Base-by-base conservation (phyloP, 2,888 invertebrate genomes). In the Lydus trimaculatus region DNA sequence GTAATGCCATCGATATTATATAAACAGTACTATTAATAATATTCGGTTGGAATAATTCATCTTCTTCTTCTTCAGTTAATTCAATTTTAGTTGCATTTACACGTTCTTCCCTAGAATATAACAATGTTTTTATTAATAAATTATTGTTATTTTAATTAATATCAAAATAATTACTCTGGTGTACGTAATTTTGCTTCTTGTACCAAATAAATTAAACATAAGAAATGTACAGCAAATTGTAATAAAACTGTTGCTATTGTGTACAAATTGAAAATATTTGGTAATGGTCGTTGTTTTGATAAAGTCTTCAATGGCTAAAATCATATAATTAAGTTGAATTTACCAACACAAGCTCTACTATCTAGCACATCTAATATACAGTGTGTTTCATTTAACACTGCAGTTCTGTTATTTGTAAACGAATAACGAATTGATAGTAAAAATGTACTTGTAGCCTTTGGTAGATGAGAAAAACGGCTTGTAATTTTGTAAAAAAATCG, bases 191-290 rank as follows among this genome's bases (percentile, higher is more conserved):
- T 91, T 0, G 96, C 96, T 84, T 94, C 91, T 70, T 90, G 90
- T 2, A 98, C 97, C 75, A 99, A 87, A 84, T 93, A 98, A 61
- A 98, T 90, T 36, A 99, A 90, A 76, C 96, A 94, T 11, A 91
- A 83, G 86, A 99, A 99, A 84, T 99, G 99, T 6, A 99, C 95
- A 31, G 92, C 90, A 86, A 99, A 99, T 86, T 99, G 99, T 0
- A 93, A 86, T 60, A 98, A 87, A 67, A 99, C 99, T 1, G 99
- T 99, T 79, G 96, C 88, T 75, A 99, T 91, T 0, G 99, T 99
- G 86, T 99, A 99, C 63, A 95, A 84, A 86, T 99, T 99, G 87
- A 99, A 99, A 75, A 99, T 99, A 85, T 99, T 99, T 58, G 99
- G 97, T 76, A 99, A 88, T 0, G 99, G 99, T 52, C 99, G 91